These are phyloP conservation scores for Pyrocephalus nanus DNA, from an alignment of 2,797 vertebrate species.

Conservation along the genomic window DNA sequence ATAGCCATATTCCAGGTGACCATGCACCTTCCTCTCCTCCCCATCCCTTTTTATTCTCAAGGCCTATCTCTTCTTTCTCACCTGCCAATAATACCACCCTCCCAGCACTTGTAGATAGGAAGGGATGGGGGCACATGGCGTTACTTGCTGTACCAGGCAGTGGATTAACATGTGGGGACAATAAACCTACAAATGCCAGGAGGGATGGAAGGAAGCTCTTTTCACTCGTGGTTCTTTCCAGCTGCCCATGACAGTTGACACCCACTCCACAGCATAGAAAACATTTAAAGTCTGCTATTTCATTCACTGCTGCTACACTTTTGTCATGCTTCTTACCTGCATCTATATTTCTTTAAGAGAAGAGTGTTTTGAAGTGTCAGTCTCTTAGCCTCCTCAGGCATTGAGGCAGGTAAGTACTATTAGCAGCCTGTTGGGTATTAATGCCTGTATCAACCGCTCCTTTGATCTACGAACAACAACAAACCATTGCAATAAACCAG, in stretches of 20 bases:
- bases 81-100: not conserved
- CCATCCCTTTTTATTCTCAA: not conserved
- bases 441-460: not conserved
- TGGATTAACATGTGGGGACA: rapidly evolving
- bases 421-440: not conserved
- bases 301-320: not conserved
- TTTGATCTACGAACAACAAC: not conserved
- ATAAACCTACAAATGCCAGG: not conserved
- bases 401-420: not conserved
- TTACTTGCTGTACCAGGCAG: not conserved
- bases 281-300: not conserved
- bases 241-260: not conserved
- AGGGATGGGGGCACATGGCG: not conserved
- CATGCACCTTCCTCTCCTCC: not conserved
- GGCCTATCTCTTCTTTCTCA: not conserved
- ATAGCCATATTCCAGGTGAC: not conserved
- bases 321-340: not conserved
- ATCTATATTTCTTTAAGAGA: not conserved
- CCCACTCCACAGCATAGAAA: not conserved
- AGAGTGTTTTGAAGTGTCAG: not conserved
- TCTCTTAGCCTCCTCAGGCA: not conserved
- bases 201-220: not conserved
- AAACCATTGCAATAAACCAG: not conserved
- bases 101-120: not conserved
- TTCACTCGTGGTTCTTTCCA: not conserved